Conservation (phyloP, 2,113 vertebrate species). For the Acinonyx jubatus region DNA sequence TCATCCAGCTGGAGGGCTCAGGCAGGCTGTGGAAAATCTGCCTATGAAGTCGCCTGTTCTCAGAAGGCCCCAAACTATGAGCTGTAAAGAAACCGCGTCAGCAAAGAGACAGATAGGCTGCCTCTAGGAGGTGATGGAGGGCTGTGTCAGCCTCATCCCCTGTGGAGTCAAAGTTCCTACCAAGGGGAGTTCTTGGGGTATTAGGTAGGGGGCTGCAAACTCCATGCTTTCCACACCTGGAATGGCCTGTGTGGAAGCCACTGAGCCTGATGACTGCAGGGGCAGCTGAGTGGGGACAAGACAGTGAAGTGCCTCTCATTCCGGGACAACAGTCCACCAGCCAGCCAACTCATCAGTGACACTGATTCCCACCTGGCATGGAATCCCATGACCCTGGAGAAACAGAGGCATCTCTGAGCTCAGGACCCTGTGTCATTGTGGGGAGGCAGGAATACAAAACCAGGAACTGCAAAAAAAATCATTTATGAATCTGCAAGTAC, state of each 20-base stretch:
- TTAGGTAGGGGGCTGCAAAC: not conserved
- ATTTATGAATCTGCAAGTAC: not conserved
- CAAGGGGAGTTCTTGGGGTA: not conserved
- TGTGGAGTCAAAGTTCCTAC: no score
- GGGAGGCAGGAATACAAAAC: not conserved
- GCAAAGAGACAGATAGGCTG: not conserved
- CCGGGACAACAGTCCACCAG: not conserved
- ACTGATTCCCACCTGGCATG: not conserved
- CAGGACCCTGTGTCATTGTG: not conserved
- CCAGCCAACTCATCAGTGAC: not conserved
- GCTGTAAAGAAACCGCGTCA: not conserved
- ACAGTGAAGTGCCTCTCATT: accelerated
- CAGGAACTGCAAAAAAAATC: not conserved
- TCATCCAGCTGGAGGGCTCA: not conserved
- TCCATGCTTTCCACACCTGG: not conserved
- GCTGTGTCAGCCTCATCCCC: accelerated
- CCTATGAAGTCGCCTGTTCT: not conserved
- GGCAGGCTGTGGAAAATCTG: not conserved
- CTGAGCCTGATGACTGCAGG: not conserved
- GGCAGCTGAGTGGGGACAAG: not conserved
- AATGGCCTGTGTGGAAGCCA: not conserved
- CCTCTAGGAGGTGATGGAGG: not conserved
- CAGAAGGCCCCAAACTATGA: not conserved
- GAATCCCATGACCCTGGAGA: not conserved
- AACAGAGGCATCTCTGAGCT: not conserved